Percentiles rank a stretch among this genome's conserved stretches.
These are phyloP conservation scores for Rhinella marina DNA, from an alignment of 2,797 vertebrate species.

Conservation along the genomic window DNA sequence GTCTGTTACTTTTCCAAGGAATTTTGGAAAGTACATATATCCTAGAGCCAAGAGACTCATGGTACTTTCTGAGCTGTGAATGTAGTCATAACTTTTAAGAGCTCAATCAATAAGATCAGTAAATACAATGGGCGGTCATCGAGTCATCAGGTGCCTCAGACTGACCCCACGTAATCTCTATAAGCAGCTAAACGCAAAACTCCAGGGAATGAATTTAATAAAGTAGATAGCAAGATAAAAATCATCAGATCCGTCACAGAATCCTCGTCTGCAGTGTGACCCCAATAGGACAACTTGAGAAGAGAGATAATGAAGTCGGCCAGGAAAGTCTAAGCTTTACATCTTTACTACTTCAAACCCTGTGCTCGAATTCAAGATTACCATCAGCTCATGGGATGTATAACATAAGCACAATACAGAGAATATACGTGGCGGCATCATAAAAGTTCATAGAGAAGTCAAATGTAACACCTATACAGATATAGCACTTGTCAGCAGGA, in stretches of 20 bases:
- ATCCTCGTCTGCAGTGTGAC: conserved; percentile 1
- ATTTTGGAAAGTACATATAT: too few species aligned
- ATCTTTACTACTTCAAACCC: neutral
- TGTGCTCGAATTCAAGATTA: neutral
- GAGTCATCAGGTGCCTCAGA: neutral
- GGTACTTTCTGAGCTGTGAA: neutral
- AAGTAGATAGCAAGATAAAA: conserved; percentile 8
- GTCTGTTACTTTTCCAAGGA: too few species aligned
- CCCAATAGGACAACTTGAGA: conserved; percentile 35
- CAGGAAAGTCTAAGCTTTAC: neutral
- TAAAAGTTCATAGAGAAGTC: neutral
- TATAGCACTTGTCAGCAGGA: neutral
- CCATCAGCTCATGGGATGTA: neutral
- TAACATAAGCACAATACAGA: neutral
- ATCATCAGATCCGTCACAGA: neutral
- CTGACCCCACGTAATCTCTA: conserved; percentile 14
- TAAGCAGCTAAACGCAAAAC: conserved; percentile 8
- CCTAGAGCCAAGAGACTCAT: neutral
- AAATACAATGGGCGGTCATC: neutral
- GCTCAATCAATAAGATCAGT: conserved; percentile 5
- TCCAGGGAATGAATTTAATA: conserved; percentile 30
- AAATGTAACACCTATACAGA: neutral
- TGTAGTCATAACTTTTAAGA: neutral
- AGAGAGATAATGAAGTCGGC: conserved; percentile 30
- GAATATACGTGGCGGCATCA: neutral